Base-by-base conservation (phyloP, 2,888 invertebrate genomes). In the Anthoptus insignis region DNA sequence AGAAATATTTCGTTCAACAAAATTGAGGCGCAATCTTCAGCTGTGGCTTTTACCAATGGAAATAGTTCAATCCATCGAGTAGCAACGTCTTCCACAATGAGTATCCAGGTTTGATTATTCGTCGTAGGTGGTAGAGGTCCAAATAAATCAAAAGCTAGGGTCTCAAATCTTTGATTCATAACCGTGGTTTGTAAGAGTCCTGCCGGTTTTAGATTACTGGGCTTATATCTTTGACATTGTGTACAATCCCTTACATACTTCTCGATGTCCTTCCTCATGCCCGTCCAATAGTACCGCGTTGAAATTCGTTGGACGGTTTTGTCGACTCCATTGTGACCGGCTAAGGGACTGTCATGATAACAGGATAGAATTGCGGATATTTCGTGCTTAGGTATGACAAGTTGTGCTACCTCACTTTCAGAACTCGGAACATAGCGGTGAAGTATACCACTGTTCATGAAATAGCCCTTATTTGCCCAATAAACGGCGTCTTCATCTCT, bases 31-130 rank as follows among this genome's bases (percentile, higher is more conserved):
- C 27, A 27, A 27, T 3, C 27, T 27, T 27, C 27, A 3, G 27
- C 27, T 3, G 27, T 27, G 27, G 27, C 27, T 7, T 27, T 3
- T 7, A 5, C 27, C 27, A 83, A 50, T 0, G 81, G 69, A 49
- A 83, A 82, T 0, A 84, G 29, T 50, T 84, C 83, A 4, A 81
- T 71, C 80, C 81, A 83, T 14, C 75, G 57, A n/a, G 65, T 70
- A 3, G 72, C 71, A 0, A 64, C 21, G 42, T 69, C 71, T 66
- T 75, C 74, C 0, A 68, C 68, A n/a, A 45, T 69, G 2, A 72
- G 54, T 3, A 73, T 70, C 72, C 73, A 75, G 0, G n/a, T 61
- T 8, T 61, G 42, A 6, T 16, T 29, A 8, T 45, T 14, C 8
- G 9, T 8, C 0, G 68, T 24, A 1, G 11, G 24, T 3, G 72